Conservation (phyloP, 2,113 vertebrate species). For the Indicator indicator region DNA sequence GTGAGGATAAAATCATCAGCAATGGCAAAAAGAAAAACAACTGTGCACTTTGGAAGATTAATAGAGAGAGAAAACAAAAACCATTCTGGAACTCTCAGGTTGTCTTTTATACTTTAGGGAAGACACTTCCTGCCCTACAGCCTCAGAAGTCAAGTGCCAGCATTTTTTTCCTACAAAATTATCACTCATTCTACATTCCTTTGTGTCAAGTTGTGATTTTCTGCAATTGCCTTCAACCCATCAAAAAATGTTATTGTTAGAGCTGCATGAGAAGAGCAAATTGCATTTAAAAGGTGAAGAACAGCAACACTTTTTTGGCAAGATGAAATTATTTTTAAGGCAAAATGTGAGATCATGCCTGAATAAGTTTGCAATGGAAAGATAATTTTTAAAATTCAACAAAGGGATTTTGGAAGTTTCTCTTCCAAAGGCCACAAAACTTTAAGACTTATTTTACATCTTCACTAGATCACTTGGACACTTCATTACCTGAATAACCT, state of each 20-base stretch:
- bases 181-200: conserved; percentile 11
- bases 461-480: conserved; percentile 10
- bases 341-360: conserved; percentile 52
- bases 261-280: conserved; percentile 21
- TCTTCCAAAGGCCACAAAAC: background rate
- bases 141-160: background rate
- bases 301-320: conserved; percentile 20
- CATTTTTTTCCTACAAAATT: conserved; percentile 44
- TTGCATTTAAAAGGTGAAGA: conserved; percentile 47
- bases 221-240: conserved; percentile 8
- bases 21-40: background rate
- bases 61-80: background rate
- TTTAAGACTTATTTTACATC: conserved; percentile 9
- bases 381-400: conserved; percentile 11
- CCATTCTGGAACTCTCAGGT: background rate
- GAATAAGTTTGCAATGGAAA: background rate
- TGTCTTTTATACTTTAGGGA: conserved; percentile 1
- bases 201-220: conserved; percentile 51
- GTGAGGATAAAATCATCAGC: background rate
- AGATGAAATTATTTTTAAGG: conserved; percentile 35
- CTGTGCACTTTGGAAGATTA: background rate
- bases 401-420: conserved; percentile 16
- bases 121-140: background rate
- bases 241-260: conserved; percentile 21
- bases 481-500: background rate